Base-by-base conservation (phyloP, 1,140 invertebrate genomes). In the Drosophila navojoa region DNA sequence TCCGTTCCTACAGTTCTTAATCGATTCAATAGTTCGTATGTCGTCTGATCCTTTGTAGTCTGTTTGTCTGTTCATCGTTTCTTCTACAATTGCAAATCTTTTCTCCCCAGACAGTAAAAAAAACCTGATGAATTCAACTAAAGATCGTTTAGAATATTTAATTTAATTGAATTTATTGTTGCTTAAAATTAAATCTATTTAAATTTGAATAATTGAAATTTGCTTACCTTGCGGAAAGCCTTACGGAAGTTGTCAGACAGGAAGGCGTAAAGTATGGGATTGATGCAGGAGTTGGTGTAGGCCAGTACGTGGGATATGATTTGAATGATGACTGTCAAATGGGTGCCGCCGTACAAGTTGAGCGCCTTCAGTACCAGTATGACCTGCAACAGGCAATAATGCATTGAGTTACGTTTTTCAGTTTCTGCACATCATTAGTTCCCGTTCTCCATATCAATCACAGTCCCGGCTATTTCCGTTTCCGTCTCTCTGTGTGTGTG, bases 251-350 rank as follows among this genome's bases (percentile, higher is more conserved):
- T 96, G 66, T 97, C 96, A 3, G 96, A 97, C 0, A 97, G 92
- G 81, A 97, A 97, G 0, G 97, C 98, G 92, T 99, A 99, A n/a
- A 99, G 94, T 68, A 99, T 96, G 0, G 98, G 98, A 92, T 99
- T 99, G 67, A 99, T 96, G 89, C 98, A 98, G 73, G 96, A 97
- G 93, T 98, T 99, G 92, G 96, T 97, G 92, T 99, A 99, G 3
- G 98, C 98, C 55, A 99, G 92, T n/a, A 98, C 96, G 85, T 98
- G 97, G 6, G 96, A 95, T 4, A 95, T 94, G 71, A 98, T 97
- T 92, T 98, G 96, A 5, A 96, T 93, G 15, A 96, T 94, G 77
- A 97, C 95, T 59, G 95, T 94, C 53, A 94, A 93, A 79, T 94
- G 93, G 9, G 93, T 91, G 1, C 92, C 94, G 52, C 95, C 94